Evolutionary conservation across 2,113 vertebrate genomes (phyloP).

Genomic region (Lophochroa leadbeateri): DNA sequence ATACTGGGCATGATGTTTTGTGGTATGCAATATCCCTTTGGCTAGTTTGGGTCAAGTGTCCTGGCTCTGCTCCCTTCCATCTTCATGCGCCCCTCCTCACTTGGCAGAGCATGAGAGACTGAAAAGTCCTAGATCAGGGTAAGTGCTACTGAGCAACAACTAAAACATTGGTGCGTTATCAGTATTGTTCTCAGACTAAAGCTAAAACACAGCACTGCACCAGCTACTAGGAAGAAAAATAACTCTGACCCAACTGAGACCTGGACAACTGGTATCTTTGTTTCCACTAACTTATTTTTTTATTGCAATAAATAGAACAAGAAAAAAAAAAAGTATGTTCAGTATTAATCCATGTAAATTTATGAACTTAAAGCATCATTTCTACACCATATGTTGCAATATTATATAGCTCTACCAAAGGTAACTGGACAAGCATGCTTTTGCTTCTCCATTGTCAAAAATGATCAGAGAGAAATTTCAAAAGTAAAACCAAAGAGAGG

Average conservation of each 20-base stretch:
- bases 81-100: background rate
- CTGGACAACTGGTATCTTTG: background rate
- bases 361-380: background rate
- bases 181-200: background rate
- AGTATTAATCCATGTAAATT: background rate
- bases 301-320: background rate
- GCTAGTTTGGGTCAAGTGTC: background rate
- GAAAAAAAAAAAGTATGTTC: background rate
- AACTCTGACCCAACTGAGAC: background rate
- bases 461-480: background rate
- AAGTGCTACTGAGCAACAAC: background rate
- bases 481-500: background rate
- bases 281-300: background rate
- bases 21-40: background rate
- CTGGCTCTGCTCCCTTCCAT: background rate
- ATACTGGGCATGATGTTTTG: background rate
- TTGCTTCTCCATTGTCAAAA: background rate
- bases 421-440: background rate
- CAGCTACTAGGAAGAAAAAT: background rate
- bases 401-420: background rate
- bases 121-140: background rate
- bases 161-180: background rate
- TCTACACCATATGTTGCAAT: background rate
- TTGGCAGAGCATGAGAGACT: background rate
- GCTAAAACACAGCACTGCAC: background rate